Evolutionary conservation across 2,797 vertebrate genomes (phyloP).

Genomic region (Chanos chanos): DNA sequence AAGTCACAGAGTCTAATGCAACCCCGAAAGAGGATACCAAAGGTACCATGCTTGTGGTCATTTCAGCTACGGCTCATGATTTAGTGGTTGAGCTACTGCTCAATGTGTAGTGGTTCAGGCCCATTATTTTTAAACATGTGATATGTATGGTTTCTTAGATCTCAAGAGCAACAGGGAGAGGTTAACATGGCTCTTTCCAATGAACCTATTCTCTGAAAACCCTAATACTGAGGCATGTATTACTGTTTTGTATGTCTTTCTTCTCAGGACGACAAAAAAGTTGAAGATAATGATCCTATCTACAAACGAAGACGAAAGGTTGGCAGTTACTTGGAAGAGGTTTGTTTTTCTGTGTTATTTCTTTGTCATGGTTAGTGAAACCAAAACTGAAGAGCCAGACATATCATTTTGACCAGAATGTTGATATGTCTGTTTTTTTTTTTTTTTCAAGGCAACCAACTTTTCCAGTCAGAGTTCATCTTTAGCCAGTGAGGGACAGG

Average conservation of each 20-base stretch:
- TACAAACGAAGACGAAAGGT: conserved; percentile 87
- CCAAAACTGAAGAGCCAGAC: too few relatives aligned
- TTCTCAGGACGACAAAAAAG: conserved; percentile 81
- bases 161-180: too few relatives aligned
- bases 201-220: neutral
- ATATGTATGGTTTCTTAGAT: neutral
- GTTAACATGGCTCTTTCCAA: neutral
- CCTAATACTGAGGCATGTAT: neutral
- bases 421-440: conserved; percentile 19
- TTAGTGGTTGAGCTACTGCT: neutral
- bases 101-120: neutral
- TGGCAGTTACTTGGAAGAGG: conserved; percentile 80
- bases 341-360: conserved; percentile 62
- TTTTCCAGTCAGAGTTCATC: conserved; percentile 64
- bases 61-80: neutral
- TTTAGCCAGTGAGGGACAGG: conserved; percentile 53
- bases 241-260: neutral
- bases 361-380: too few relatives aligned
- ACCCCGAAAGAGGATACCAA: conserved; percentile 89
- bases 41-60: conserved; percentile 65
- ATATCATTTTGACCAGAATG: too few relatives aligned
- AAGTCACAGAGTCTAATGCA: conserved; percentile 80
- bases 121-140: neutral
- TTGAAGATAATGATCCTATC: conserved; percentile 76
- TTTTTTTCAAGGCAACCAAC: conserved; percentile 67